Conservation (phyloP, 2,888 invertebrate species). For the Luffia ferchaultella region DNA sequence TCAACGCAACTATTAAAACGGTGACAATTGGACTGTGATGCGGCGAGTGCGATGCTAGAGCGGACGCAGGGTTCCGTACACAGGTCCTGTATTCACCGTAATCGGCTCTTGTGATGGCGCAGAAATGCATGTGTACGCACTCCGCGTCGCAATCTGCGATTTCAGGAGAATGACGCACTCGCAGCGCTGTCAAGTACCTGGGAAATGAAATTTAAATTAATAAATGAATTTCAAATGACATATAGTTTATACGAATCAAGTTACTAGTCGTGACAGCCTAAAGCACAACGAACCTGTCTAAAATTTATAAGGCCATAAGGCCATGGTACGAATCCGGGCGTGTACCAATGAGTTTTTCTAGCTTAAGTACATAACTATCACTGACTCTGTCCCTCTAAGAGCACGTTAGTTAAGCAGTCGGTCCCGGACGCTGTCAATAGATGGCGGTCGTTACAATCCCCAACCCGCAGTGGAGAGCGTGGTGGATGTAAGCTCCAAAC, state of each 20-base stretch:
- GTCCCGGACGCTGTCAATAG: too few relatives aligned
- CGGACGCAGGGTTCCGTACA: constrained; percentile 81
- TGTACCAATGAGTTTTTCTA: too few relatives aligned
- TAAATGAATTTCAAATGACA: too few relatives aligned
- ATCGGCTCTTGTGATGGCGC: constrained; percentile 87
- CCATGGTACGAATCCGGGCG: too few relatives aligned
- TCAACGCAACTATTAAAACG: constrained; percentile 48
- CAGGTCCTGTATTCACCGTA: constrained; percentile 83
- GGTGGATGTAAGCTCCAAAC: too few relatives aligned
- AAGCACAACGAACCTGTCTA: too few relatives aligned
- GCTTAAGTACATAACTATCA: too few relatives aligned
- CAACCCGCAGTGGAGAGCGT: too few relatives aligned
- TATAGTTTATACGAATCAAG: not conserved
- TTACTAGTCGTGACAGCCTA: not conserved
- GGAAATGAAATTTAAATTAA: not conserved
- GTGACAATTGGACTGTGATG: constrained; percentile 36
- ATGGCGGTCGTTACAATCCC: too few relatives aligned
- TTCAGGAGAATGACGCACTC: constrained; percentile 69
- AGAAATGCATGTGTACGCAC: constrained; percentile 85
- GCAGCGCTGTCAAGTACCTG: constrained; percentile 80
- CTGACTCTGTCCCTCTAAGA: too few relatives aligned
- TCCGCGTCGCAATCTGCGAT: constrained; percentile 71
- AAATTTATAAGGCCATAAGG: too few relatives aligned
- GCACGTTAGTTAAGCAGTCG: too few relatives aligned
- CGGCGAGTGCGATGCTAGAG: constrained; percentile 70